Base-by-base conservation (phyloP, 2,797 vertebrate species). In the Pseudochirops cupreus region DNA sequence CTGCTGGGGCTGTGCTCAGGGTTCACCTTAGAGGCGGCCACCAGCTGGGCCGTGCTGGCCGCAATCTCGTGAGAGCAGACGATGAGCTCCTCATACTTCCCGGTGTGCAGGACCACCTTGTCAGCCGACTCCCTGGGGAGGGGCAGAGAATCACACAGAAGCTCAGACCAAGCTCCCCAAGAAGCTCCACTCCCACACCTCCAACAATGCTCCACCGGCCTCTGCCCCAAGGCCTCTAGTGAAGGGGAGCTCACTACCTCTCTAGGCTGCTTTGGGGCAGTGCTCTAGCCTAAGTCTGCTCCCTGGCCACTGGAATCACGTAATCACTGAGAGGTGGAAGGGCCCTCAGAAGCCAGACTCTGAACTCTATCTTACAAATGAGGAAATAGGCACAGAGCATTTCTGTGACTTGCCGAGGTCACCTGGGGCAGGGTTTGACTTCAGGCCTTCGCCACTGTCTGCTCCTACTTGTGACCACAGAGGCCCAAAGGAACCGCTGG, bases 51-150 rank as follows among this genome's bases (percentile, higher is more conserved):
- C 0, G 99, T 99, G 98, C 99, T 99, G 94, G 99, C 99, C 0
- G 99, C 99, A 0, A 99, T 99, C 98, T 99, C 99, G 0, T 99
- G 99, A 1, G 99, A 99, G 97, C 99, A 99, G 95, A 99, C 99
- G 0, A 99, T 99, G 96, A 99, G 98, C 56, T 99, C 99, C 95
- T 99, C 99, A 0, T 99, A 99, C 97, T 99, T 99, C 39, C 99
- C 99, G 0, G 97, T 99, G 98, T 99, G 99, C 91, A 99, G 99
- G 74, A 99, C 99, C 94, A 99, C 99, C 96, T 99, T 99, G 98
- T 99, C 99, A 0, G 99, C 99, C 0, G 99, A 99, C 97, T 99
- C 99, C 92, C 99, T 99, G 98, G 99, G 98, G 0, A 0, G 90
- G 46, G 12, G 0, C 7, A 33, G 26, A 74, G 46, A 58, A 93